Base-by-base conservation (phyloP, 2,888 invertebrate genomes). In the Drosophila sordidula region DNA sequence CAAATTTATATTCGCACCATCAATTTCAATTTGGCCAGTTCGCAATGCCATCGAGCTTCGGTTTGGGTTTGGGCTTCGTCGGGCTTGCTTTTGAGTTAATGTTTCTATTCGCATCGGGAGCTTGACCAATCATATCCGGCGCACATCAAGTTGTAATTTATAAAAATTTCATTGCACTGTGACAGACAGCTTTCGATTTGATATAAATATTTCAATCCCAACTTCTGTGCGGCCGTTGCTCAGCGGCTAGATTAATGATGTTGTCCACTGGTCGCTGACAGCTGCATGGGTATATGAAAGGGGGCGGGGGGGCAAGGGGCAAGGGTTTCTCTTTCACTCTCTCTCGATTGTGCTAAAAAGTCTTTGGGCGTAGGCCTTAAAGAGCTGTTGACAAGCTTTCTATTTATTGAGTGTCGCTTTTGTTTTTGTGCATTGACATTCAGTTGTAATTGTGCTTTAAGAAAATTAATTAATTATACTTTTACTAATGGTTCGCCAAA, bases 121-220 rank as follows among this genome's bases (percentile, higher is more conserved):
- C 56, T 76, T 75, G 75, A 80, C 82, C 80, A 68, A 71, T 76
- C 70, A 68, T 70, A 74, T 81, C 78, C 75, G 78, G 55, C 61
- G 68, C 50, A 52, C 78, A 80, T 72, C 65, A 66, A 74, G 70
- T 71, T 85, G 80, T 80, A 78, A 87, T 89, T 87, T 89, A 88
- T 89, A 88, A 87, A 85, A 79, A 78, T 89, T 89, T 75, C 74
- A 75, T 88, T 88, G 84, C 71, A 70, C 69, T 80, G 83, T 85
- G 84, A 89, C 89, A 87, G 87, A 87, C 82, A 88, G 86, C 83
- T 85, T 85, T 87, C 83, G 75, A 82, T 89, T 87, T 89, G 88
- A 88, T 83, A 88, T 86, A 83, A 83, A 83, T 82, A 87, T 89
- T 89, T 85, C 86, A 87, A 80, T 85, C 65, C 80, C 61, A 72